Evolutionary conservation across 2,797 vertebrate species (phyloP), one percentile per base, ranked within the genome.

Genomic region (Arrhamphus sclerolepis): DNA sequence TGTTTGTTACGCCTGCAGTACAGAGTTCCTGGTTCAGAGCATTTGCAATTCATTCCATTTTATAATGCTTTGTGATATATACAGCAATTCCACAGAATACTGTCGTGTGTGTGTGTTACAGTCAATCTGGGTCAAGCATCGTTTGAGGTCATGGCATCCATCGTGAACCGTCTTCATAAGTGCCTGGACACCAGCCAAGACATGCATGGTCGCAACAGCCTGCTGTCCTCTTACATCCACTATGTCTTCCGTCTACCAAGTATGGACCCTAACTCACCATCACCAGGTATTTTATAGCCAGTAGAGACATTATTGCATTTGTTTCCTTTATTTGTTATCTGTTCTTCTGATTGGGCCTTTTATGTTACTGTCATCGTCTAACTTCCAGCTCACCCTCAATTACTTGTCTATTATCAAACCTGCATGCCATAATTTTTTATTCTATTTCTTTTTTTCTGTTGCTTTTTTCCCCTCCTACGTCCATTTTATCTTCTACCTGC

Each of bases 61-160:
- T 7, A 34, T 24, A 55, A 9, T 57, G 7, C 14, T 26, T 11
- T 11, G 43, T 16, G 10, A 20, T 6, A 2, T 18, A 24, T 24
- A 34, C 21, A 48, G 18, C 18, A 42, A 8, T 60, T 29, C 1
- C 17, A 28, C 22, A 31, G 34, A 46, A 59, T 22, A 28, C 20
- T 49, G 1, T 28, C 22, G 19, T 80, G 0, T 74, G 19, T 80
- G 0, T 74, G 21, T 70, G 20, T 69, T 74, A 31, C 42, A 99
- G 98, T 99, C 64, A 99, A 99, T 87, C 91, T 99, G 58, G 97
- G 98, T 67, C 98, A 99, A 83, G 96, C 94, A 0, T 98, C 96
- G 42, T 99, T 99, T 40, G 98, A 99, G 87, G 96, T 97, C 0
- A 98, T 99, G 95, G 96, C 97, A 4, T 97, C 97, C 2, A 94